Evolutionary conservation across 2,113 vertebrate genomes (phyloP), one percentile per base, ranked within the genome.

Genomic region (Sceloporus undulatus): DNA sequence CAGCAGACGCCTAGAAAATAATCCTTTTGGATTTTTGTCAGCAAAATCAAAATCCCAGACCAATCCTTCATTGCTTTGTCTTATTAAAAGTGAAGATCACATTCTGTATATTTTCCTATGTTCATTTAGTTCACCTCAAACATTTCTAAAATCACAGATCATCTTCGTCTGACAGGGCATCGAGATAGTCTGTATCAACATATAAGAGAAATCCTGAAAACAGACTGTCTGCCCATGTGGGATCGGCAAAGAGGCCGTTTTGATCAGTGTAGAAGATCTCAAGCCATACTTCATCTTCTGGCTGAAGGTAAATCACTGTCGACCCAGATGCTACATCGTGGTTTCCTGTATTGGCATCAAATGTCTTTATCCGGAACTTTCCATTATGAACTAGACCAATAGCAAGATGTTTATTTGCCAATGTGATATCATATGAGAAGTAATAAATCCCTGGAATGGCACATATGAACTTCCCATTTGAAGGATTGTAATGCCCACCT

Each of bases 141-240:
- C 70, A 25, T 76, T 4, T 6, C 87, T 25, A 19, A 3, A 34
- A 84, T 97, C 92, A 98, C 88, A 97, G 90, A 1, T 97, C 96
- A 0, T 98, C 98, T 38, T 98, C 98, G 70, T 98, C 98, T 2
- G 98, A 97, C 88, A 99, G 95, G 81, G 97, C 91, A n/a, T 99
- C 98, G 59, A 99, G 96, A 91, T 99, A 99, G 95, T 98, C 97
- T 27, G 98, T 97, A 92, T 99, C 99, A 25, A 98, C 98, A 0
- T 99, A 99, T 14, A 99, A 95, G 21, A 99, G 97, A 93, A 99
- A 99, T 56, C 99, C 99, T 1, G 99, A 99, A 95, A 99, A 99
- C 85, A 99, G 96, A 90, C 98, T 99, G 94, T 99, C 99, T 25
- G 98, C 97, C 98, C 98, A 99, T 0, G 98, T 97, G 1, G 98